A percentile compares a stretch with the other conserved stretches of the same genome.
These are phyloP conservation scores for Hippocampus comes DNA, from an alignment of 2,113 vertebrate species.

Conservation along the genomic window DNA sequence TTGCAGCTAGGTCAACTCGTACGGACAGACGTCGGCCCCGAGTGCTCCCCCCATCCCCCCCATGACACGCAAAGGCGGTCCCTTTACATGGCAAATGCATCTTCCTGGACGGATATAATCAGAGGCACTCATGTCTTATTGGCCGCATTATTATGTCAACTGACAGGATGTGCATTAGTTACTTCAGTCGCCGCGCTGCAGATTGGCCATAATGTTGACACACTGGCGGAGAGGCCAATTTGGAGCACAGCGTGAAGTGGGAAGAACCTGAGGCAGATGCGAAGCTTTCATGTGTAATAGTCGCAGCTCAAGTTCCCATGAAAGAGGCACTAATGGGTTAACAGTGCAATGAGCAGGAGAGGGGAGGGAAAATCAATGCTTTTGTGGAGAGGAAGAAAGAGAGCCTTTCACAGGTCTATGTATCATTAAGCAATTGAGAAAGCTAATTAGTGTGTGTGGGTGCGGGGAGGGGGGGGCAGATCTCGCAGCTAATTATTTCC, in stretches of 20 bases:
- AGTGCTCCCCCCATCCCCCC: conserved; percentile 30
- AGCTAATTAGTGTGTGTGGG: conserved; percentile 69
- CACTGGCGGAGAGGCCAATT: conserved; percentile 45
- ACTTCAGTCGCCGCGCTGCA: conserved; percentile 38
- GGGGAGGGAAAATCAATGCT: conserved; percentile 70
- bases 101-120: conserved; percentile 61
- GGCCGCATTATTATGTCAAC: conserved; percentile 55
- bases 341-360: conserved; percentile 71
- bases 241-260: conserved; percentile 30
- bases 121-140: conserved; percentile 62
- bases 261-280: conserved; percentile 49
- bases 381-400: conserved; percentile 75
- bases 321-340: conserved; percentile 74
- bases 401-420: conserved; percentile 78
- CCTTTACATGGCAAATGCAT: conserved; percentile 62
- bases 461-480: conserved; percentile 51
- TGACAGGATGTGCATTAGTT: conserved; percentile 70
- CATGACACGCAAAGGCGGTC: conserved; percentile 44
- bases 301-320: conserved; percentile 68
- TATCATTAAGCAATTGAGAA: conserved; percentile 82
- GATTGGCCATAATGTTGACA: conserved; percentile 53
- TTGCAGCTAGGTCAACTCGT: conserved; percentile 62
- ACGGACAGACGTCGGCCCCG: conserved; percentile 61
- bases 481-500: conserved; percentile 77
- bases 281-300: conserved; percentile 63